Evolutionary conservation across 2,888 invertebrate genomes (phyloP), one percentile per base, ranked within the genome.

Genomic region (Yponomeuta cagnagella): DNA sequence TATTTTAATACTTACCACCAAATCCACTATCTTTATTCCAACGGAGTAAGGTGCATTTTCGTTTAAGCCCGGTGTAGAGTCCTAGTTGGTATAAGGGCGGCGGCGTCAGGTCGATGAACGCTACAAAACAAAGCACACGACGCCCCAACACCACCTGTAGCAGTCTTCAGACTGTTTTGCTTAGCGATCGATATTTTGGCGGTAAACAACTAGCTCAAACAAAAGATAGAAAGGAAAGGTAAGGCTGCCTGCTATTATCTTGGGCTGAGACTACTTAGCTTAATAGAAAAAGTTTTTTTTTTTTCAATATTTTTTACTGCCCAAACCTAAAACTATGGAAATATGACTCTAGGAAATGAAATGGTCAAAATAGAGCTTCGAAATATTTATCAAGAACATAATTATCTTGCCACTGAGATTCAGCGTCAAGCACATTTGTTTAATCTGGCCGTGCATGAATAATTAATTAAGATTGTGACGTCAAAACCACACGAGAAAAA

Each of bases 81-180:
- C 8, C 23, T 33, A 15, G 23, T 23, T 23, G 31, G 23, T 15
- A 33, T 31, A n/a, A 66, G 70, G 80, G 76, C 75, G 75, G 75
- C 75, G 75, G 72, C 70, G 33, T 70, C 79, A 75, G 89, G 88
- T 90, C 85, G 79, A 83, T 77, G 89, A 81, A 81, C 89, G 84
- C 80, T 84, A 83, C 85, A 89, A 85, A 89, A 90, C 89, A 90
- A 88, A 85, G 80, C 52, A 48, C 15, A 15, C 23, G 43, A 68
- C 74, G 75, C 73, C 76, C 74, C 74, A 72, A 74, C 77, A 79
- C 81, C 85, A 88, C 88, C 88, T 88, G 87, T 83, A 82, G 84
- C 75, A 52, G 71, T 71, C 71, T 71, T 70, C 72, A 73, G 70
- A 72, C 70, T 10, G 65, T 52, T 58, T 63, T 68, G 70, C 48